Conservation (phyloP, 2,888 invertebrate species). For the Aricia artaxerxes region DNA sequence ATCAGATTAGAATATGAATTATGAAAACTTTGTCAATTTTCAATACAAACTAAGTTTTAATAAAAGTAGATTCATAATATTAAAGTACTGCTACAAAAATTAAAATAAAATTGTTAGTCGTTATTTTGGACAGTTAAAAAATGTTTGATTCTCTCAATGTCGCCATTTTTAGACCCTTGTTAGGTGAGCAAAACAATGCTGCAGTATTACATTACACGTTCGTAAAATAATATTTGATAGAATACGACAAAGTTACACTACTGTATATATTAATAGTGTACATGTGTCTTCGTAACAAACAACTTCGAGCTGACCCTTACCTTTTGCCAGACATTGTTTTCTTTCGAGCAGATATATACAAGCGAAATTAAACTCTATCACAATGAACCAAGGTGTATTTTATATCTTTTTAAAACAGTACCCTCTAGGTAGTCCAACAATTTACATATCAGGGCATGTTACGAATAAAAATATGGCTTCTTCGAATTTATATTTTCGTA, state of each 20-base stretch:
- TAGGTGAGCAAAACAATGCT: no score
- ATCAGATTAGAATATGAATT: no score
- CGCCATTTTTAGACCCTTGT: no score
- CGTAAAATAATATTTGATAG: no score
- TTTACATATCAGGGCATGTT: constrained; percentile 30
- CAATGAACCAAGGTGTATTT: not conserved
- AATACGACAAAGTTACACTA: not conserved
- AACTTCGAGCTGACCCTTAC: constrained; percentile 23
- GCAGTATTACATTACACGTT: no score
- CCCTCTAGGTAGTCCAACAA: constrained; percentile 19
- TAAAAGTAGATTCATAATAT: no score
- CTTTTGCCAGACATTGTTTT: constrained; percentile 21
- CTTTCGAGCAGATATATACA: not conserved
- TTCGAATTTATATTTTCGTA: constrained; percentile 25
- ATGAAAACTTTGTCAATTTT: no score
- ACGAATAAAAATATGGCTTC: constrained; percentile 32
- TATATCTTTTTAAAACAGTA: not conserved
- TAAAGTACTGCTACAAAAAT: no score
- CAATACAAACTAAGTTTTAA: no score
- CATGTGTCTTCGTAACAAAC: constrained; percentile 15
- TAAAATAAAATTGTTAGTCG: no score
- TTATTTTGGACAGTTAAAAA: no score
- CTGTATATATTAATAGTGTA: not conserved
- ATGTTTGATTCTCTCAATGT: no score
- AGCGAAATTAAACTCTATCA: constrained; percentile 5